A percentile compares a stretch with the other conserved stretches of the same genome.
Evolutionary conservation across 2,797 vertebrate species (phyloP).

Genomic region (Danio jaintianensis): DNA sequence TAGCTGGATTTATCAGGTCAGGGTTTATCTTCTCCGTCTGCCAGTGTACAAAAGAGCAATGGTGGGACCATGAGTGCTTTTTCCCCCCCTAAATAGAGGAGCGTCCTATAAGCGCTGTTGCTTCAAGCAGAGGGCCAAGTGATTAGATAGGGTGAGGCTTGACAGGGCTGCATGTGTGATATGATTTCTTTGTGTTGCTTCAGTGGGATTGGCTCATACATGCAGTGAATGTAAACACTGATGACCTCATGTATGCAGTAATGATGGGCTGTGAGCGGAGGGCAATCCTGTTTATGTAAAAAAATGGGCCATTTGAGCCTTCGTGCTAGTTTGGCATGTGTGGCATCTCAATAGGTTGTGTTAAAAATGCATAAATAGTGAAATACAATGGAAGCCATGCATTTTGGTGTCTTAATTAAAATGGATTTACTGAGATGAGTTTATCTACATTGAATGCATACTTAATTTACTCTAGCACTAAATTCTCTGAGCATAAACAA

Average conservation of each 20-base stretch:
- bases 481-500: too few relatives aligned
- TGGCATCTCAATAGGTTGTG: not conserved
- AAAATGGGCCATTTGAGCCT: slow-evolving; percentile 2
- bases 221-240: slow-evolving; percentile 37
- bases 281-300: slow-evolving; percentile 36
- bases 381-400: too few relatives aligned
- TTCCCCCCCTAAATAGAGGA: slow-evolving; percentile 54
- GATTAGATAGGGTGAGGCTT: slow-evolving; percentile 57
- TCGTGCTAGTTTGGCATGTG: slow-evolving; percentile 34
- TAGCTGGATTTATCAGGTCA: slow-evolving; percentile 65
- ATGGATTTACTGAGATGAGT: too few relatives aligned
- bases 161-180: slow-evolving; percentile 26
- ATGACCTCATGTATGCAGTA: slow-evolving; percentile 43
- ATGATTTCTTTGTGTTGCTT: slow-evolving; percentile 39
- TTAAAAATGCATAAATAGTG: too few relatives aligned
- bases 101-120: slow-evolving; percentile 30
- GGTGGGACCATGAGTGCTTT: slow-evolving; percentile 42
- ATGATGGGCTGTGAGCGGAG: slow-evolving; percentile 16
- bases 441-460: too few relatives aligned
- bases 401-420: too few relatives aligned
- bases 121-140: slow-evolving; percentile 42
- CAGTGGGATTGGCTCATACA: slow-evolving; percentile 37
- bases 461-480: too few relatives aligned
- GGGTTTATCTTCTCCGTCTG: slow-evolving; percentile 65
- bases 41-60: slow-evolving; percentile 50